These are phyloP conservation scores for Ptychadena robeensis DNA, from an alignment of 2,797 vertebrate species.

Conservation along the genomic window DNA sequence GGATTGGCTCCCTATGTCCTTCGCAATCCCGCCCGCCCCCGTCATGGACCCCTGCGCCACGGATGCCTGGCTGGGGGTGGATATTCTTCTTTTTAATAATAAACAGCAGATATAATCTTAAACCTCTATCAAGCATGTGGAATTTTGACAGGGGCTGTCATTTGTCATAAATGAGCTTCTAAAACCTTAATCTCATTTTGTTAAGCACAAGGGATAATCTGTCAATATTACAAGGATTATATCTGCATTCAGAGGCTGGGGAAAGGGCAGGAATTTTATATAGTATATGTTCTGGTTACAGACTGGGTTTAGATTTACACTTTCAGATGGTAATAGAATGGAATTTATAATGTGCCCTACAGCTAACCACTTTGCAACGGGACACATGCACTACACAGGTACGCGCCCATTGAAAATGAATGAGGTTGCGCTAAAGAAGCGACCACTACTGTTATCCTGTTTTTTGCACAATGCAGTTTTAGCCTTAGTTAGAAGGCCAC, in stretches of 20 bases:
- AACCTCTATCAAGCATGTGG: neutral
- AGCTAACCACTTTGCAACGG: no score
- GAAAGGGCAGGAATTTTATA: neutral
- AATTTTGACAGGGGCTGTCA: neutral
- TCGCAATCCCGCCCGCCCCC: no score
- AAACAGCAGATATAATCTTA: neutral
- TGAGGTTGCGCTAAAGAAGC: no score
- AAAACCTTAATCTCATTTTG: slow-evolving; percentile 39
- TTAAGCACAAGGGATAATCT: slow-evolving; percentile 32
- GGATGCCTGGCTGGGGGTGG: no score
- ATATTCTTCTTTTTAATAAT: no score
- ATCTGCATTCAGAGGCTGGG: neutral
- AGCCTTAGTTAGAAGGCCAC: no score
- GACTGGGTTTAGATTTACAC: neutral
- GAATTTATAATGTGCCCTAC: neutral
- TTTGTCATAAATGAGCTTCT: slow-evolving; percentile 30
- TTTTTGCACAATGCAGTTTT: no score
- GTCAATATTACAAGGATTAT: slow-evolving; percentile 34
- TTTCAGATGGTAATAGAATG: neutral
- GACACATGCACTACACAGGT: no score
- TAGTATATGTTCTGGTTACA: neutral
- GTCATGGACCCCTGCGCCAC: no score
- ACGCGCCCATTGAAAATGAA: no score
- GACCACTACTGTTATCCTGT: no score
- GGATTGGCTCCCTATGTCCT: no score